Conservation (phyloP, 2,888 invertebrate species). For the Yponomeuta malinellus region DNA sequence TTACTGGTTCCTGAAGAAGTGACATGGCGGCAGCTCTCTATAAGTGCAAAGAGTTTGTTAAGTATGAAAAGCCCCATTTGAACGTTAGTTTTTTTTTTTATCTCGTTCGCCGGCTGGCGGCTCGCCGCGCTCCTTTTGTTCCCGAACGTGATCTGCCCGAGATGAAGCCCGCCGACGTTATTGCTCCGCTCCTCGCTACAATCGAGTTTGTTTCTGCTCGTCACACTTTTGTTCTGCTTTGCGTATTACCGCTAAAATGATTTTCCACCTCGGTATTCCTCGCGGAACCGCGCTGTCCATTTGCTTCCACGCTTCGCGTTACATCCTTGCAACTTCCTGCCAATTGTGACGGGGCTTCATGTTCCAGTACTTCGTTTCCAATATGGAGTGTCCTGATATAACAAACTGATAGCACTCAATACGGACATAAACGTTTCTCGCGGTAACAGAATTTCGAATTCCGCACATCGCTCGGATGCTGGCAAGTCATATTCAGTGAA, state of each 20-base stretch:
- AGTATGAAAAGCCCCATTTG: constrained; percentile 66
- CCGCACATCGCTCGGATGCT: neutral
- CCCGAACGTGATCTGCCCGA: constrained; percentile 68
- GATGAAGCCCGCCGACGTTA: constrained; percentile 62
- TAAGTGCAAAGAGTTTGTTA: constrained; percentile 54
- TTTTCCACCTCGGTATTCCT: constrained; percentile 35
- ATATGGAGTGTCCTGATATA: constrained; percentile 45
- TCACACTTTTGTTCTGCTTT: constrained; percentile 49
- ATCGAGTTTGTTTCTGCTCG: constrained; percentile 56
- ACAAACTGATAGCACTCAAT: constrained; percentile 49
- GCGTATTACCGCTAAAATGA: constrained; percentile 47
- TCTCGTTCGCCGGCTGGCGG: constrained; percentile 50
- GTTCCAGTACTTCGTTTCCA: constrained; percentile 40
- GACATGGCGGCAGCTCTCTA: constrained; percentile 29
- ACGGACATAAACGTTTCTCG: constrained; percentile 37
- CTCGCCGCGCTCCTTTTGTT: constrained; percentile 59
- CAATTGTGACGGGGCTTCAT: neutral
- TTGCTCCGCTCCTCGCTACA: constrained; percentile 55
- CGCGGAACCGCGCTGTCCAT: constrained; percentile 12
- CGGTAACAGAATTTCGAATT: constrained; percentile 25
- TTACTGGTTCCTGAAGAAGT: neutral
- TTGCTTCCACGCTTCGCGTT: neutral
- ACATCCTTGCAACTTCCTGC: neutral
- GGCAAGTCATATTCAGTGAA: constrained; percentile 3
- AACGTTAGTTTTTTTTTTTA: constrained; percentile 63